Conservation (phyloP, 2,113 vertebrate genomes). For the Lepisosteus oculatus region DNA sequence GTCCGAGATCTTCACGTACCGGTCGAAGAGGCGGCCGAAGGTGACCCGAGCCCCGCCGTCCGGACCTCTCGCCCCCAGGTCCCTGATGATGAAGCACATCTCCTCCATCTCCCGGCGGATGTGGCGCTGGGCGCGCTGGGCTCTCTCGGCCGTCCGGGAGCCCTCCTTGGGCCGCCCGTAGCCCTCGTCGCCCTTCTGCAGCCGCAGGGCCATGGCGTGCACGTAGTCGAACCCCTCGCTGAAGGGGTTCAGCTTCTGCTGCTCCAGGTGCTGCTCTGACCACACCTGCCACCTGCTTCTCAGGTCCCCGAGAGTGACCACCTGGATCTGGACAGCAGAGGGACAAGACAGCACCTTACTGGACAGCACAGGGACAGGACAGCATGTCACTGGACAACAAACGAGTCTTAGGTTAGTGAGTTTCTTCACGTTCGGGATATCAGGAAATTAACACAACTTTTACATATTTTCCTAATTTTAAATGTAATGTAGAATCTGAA, state of each 20-base stretch:
- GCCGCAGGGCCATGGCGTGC: slow-evolving; percentile 64
- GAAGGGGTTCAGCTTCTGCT: slow-evolving; percentile 76
- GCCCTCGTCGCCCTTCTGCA: slow-evolving; percentile 66
- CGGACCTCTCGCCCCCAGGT: slow-evolving; percentile 55
- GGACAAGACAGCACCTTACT: neutral
- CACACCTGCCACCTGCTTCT: slow-evolving; percentile 68
- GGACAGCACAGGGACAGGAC: neutral
- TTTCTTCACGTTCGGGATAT: no score
- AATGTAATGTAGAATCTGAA: no score
- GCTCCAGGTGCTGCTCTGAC: slow-evolving; percentile 58
- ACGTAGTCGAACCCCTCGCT: slow-evolving; percentile 73
- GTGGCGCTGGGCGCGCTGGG: slow-evolving; percentile 65
- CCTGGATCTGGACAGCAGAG: slow-evolving; percentile 52
- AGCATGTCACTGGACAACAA: neutral
- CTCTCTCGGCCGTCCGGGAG: slow-evolving; percentile 66
- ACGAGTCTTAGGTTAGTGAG: no score
- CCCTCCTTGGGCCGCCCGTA: slow-evolving; percentile 73
- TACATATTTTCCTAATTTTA: no score
- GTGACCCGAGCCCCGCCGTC: slow-evolving; percentile 47
- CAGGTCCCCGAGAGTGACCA: slow-evolving; percentile 56
- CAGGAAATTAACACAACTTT: no score
- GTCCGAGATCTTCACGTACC: slow-evolving; percentile 75
- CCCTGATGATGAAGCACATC: slow-evolving; percentile 71
- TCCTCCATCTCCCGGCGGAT: slow-evolving; percentile 73
- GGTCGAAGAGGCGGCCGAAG: slow-evolving; percentile 71